Evolutionary conservation across 2,888 invertebrate genomes (phyloP), one percentile per base, ranked within the genome.

Genomic region (Xestia sexstrigata): DNA sequence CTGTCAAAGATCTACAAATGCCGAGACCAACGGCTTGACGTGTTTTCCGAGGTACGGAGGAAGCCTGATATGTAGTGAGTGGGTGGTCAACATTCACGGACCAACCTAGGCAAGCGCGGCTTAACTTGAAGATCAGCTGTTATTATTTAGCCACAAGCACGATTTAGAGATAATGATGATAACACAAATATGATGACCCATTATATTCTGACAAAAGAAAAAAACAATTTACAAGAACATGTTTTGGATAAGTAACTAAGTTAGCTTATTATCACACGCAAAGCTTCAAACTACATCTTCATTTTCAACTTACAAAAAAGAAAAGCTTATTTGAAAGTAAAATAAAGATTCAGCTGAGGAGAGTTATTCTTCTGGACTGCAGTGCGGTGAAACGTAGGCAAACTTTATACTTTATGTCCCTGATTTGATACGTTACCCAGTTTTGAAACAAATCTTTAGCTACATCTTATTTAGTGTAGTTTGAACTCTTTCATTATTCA

Each of bases 351-450:
- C 86, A 82, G 72, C 74, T 58, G 75, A 79, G 67, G 79, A 78
- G 79, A 78, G 49, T 81, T 87, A 74, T 82, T 87, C 79, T 84
- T 76, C 70, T 70, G 74, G 79, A 81, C 88, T 86, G 88, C 89
- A 89, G 74, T 87, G 87, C 88, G 81, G 87, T 83, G 86, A 84
- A 85, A 80, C 83, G 89, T 81, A 81, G 88, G 84, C 84, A 86
- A 84, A 84, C 79, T 88, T 87, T 87, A 77, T 83, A 82, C 77
- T 88, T 84, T 80, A 84, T 80, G 77, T 71, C 79, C 70, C 74
- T 81, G 74, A 83, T 83, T 86, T 86, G 66, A 77, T 86, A 73
- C 70, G 80, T 66, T 79, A 74, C 82, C 69, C 68, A 86, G 74
- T 74, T 78, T 66, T 49, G 26, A 39, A 85, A 74, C 62, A 85